Evolutionary conservation across 1,140 invertebrate genomes (phyloP).

Genomic region (Brachionus sp.): DNA sequence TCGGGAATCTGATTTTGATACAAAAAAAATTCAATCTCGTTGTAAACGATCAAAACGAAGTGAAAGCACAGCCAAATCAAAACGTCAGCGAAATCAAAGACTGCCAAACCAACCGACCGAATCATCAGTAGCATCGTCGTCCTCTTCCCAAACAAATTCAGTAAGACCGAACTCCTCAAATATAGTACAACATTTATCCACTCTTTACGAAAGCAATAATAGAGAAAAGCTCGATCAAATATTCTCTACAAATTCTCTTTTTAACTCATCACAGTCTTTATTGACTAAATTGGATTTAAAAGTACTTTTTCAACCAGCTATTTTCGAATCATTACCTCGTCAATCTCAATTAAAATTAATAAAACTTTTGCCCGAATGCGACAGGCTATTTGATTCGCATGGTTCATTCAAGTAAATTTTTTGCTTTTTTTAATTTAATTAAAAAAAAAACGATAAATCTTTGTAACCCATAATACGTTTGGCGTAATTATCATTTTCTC

Average conservation of each 20-base stretch:
- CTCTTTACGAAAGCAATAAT: background rate
- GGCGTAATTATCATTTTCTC: background rate
- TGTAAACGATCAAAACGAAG: background rate
- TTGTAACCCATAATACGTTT: no score
- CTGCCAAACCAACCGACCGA: constrained; percentile 14
- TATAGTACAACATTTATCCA: background rate
- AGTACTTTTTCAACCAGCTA: constrained; percentile 31
- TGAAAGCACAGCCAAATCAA: background rate
- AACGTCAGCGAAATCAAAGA: background rate
- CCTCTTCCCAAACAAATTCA: background rate
- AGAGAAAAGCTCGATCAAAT: constrained; percentile 17
- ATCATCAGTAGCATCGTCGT: constrained; percentile 9
- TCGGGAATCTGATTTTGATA: background rate
- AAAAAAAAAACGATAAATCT: no score
- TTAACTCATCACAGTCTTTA: constrained; percentile 10
- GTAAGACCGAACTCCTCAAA: background rate
- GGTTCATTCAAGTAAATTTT: constrained; percentile 43
- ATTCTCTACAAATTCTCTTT: constrained; percentile 20
- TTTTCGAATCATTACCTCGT: constrained; percentile 39
- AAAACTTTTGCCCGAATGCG: constrained; percentile 42
- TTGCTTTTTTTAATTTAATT: background rate
- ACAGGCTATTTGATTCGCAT: constrained; percentile 31
- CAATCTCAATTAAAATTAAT: constrained; percentile 43
- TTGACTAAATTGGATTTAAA: constrained; percentile 44
- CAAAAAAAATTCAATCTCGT: background rate